Evolutionary conservation across 2,113 vertebrate genomes (phyloP).

Genomic region (Psilopogon haemacephalus): DNA sequence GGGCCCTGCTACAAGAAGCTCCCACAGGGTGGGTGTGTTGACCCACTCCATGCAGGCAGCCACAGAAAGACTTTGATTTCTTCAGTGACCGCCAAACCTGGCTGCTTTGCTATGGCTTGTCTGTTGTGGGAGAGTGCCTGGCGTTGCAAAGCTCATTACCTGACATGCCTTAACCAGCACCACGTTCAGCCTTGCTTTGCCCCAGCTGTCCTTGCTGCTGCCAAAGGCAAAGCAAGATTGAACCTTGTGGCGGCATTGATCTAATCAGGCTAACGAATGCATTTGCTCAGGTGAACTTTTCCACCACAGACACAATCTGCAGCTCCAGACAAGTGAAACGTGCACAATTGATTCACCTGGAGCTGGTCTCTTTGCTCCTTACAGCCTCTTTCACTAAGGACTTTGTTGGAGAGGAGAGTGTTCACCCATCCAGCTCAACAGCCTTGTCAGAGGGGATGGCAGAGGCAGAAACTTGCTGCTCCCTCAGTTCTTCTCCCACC

Average conservation of each 20-base stretch:
- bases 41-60: not conserved
- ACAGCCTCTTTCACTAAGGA: not conserved
- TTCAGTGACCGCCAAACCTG: slow-evolving; percentile 1
- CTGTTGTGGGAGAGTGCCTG: slow-evolving; percentile 15
- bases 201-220: slow-evolving; percentile 56
- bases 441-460: not conserved
- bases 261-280: slow-evolving; percentile 34
- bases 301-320: slow-evolving; percentile 3
- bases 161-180: slow-evolving; percentile 50
- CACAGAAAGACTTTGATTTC: not conserved
- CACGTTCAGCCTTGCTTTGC: not conserved
- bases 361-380: not conserved
- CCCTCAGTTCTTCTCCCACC: not conserved
- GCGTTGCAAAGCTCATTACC: not conserved
- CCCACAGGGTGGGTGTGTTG: not conserved
- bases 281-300: slow-evolving; percentile 33
- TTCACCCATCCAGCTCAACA: not conserved
- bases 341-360: not conserved
- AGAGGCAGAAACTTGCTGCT: not conserved
- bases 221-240: slow-evolving; percentile 47
- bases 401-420: not conserved
- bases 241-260: slow-evolving; percentile 29
- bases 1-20: not conserved
- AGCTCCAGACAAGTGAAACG: not conserved
- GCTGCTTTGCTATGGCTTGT: slow-evolving; percentile 30